Percentiles rank a stretch among this genome's conserved stretches.
Evolutionary conservation across 1,140 invertebrate genomes (phyloP).

Genomic region (Glomeris maerens): DNA sequence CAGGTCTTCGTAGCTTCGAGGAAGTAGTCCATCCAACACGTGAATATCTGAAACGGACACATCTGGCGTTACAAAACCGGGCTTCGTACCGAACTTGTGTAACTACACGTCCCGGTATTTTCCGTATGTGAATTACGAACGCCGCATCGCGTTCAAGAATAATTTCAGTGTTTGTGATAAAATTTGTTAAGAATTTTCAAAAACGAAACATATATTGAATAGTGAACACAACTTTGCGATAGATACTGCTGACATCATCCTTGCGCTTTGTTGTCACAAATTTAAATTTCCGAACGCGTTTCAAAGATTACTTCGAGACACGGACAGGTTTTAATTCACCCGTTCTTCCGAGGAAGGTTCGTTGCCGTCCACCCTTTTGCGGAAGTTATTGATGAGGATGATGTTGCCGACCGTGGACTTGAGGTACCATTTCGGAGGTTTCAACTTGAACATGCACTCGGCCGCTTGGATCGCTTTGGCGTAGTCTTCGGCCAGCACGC

Average conservation of each 20-base stretch:
- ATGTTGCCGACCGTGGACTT: constrained; percentile 98
- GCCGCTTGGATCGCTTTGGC: constrained; percentile 93
- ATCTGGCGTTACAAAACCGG: no score
- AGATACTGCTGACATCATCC: no score
- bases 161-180: background rate
- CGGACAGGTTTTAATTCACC: no score
- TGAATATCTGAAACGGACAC: constrained; percentile 51
- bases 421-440: constrained; percentile 96
- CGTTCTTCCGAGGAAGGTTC: constrained; percentile 54
- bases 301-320: no score
- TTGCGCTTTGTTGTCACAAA: no score
- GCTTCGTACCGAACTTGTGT: no score
- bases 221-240: no score
- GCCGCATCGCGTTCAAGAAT: background rate
- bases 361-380: constrained; percentile 46
- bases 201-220: no score
- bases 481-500: constrained; percentile 93
- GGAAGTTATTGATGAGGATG: constrained; percentile 79
- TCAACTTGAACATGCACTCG: constrained; percentile 96
- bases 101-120: no score
- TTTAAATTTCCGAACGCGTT: no score
- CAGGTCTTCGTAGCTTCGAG: constrained; percentile 73
- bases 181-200: constrained; percentile 11
- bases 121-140: no score
- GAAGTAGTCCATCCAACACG: constrained; percentile 99